Percentiles rank a stretch among this genome's conserved stretches.
Conservation (phyloP, 2,113 vertebrate species). For the Arothron firmamentum region DNA sequence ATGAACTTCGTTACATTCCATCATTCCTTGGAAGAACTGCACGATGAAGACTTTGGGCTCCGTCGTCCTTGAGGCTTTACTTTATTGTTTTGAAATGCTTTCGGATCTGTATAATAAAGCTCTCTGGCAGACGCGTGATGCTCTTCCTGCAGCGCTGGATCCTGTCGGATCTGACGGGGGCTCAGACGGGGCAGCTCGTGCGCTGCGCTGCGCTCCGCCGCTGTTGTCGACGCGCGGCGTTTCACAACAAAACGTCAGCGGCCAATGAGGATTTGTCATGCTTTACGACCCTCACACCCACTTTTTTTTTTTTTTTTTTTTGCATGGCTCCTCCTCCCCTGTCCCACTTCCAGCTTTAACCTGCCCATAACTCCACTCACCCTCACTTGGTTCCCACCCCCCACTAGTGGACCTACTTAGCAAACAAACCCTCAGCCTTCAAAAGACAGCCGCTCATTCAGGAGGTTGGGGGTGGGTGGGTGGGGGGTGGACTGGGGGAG, state of each 20-base stretch:
- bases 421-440: constrained; percentile 56
- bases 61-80: neutral
- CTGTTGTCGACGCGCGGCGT: constrained; percentile 22
- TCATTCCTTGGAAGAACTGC: too few relatives aligned
- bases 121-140: constrained; percentile 13
- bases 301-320: neutral
- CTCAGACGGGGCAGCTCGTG: constrained; percentile 15
- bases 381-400: neutral
- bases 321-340: constrained; percentile 6
- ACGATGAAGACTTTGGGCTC: too few relatives aligned
- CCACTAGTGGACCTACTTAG: constrained; percentile 32
- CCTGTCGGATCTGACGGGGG: constrained; percentile 6
- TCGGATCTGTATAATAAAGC: constrained; percentile 18
- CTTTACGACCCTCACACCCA: constrained; percentile 1
- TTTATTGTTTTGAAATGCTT: constrained; percentile 35
- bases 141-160: constrained; percentile 1
- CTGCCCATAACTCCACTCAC: neutral
- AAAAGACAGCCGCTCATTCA: constrained; percentile 67
- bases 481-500: neutral
- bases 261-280: constrained; percentile 29
- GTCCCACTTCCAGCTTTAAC: constrained; percentile 30
- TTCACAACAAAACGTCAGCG: constrained; percentile 16
- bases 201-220: constrained; percentile 8
- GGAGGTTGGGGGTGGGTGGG: constrained; percentile 36
- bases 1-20: too few relatives aligned